These are phyloP conservation scores for Fissipunctia ypsillon DNA, from an alignment of 2,888 invertebrate genomes.

Conservation along the genomic window DNA sequence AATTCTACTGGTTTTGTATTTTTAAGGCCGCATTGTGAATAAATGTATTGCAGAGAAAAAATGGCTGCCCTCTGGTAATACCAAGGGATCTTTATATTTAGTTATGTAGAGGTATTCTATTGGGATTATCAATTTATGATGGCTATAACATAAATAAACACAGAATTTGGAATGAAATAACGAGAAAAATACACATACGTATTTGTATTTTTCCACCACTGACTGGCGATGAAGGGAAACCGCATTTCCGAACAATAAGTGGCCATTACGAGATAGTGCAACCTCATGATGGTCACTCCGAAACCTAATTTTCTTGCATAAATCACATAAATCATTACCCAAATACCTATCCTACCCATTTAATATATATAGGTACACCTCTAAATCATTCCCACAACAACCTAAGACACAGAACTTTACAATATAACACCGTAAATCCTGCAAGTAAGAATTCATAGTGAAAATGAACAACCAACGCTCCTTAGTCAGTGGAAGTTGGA, in stretches of 20 bases:
- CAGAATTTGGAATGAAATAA: not conserved
- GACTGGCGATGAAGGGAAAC: too few relatives aligned
- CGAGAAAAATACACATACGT: too few relatives aligned
- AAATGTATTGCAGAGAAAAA: conserved; percentile 27
- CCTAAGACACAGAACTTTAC: conserved; percentile 38
- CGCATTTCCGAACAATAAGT: too few relatives aligned
- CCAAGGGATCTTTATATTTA: conserved; percentile 29
- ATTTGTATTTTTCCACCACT: too few relatives aligned
- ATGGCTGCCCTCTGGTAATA: conserved; percentile 2
- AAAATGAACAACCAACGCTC: conserved; percentile 74
- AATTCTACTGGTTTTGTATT: conserved; percentile 36
- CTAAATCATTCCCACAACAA: conserved; percentile 25
- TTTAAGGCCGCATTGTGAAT: conserved; percentile 19
- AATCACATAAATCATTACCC: not conserved
- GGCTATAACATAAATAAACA: not conserved
- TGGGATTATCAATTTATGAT: conserved; percentile 8
- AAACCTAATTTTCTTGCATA: not conserved
- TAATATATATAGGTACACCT: conserved; percentile 9
- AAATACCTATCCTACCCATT: not conserved
- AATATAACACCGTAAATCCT: conserved; percentile 40
- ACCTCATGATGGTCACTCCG: too few relatives aligned
- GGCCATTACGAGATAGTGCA: too few relatives aligned
- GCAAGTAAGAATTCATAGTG: conserved; percentile 66
- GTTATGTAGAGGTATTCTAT: conserved; percentile 12
- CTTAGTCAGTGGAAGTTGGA: conserved; percentile 60